Evolutionary conservation across 1,140 invertebrate species (phyloP).

Genomic region (Arion vulgaris): DNA sequence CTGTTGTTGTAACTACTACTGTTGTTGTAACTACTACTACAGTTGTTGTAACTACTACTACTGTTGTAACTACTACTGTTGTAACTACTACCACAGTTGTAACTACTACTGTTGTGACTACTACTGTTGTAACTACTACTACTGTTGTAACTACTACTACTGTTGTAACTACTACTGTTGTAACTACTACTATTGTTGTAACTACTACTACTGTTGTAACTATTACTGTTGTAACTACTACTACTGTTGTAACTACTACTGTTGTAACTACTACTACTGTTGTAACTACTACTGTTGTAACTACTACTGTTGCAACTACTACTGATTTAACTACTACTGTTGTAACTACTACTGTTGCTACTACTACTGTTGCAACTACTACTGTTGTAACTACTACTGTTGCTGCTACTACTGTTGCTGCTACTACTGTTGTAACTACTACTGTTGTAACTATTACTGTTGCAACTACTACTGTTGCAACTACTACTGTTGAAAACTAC

Average conservation of each 20-base stretch:
- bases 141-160: background rate
- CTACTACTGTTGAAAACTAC: background rate
- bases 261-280: background rate
- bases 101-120: background rate
- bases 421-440: background rate
- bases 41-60: background rate
- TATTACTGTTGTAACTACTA: background rate
- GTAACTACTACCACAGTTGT: background rate
- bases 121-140: background rate
- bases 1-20: background rate
- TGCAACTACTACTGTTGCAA: background rate
- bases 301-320: constrained; percentile 1
- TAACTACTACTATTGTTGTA: background rate
- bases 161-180: background rate
- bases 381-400: background rate
- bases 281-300: constrained; percentile 3
- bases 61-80: background rate
- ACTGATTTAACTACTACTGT: background rate
- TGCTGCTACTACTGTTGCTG: background rate
- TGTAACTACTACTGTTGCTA: background rate
- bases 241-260: background rate
- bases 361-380: background rate
- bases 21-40: background rate
- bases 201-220: background rate
- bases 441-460: no score